Evolutionary conservation across 2,113 vertebrate genomes (phyloP), one percentile per base, ranked within the genome.

Genomic region (Poeciliopsis turrubarensis): DNA sequence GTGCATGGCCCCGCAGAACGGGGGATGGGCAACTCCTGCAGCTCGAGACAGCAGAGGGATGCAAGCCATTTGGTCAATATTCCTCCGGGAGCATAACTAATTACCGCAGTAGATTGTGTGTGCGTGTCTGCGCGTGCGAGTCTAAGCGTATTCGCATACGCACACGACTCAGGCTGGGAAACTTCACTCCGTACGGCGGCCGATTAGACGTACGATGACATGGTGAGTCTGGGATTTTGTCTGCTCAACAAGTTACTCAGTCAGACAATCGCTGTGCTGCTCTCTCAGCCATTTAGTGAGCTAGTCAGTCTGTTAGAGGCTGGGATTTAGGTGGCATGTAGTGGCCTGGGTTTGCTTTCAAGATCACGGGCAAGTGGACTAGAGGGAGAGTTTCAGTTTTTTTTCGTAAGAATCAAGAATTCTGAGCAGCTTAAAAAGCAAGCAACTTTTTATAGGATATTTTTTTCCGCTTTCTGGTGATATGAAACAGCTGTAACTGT

Each of bases 61-160:
- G 63, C 81, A 84, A 90, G 84, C 89, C 89, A 92, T 93, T 93
- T 92, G 89, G 88, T 90, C 89, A 91, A 88, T 90, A 90, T 92
- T 92, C 90, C 90, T 73, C 74, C 78, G 60, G 74, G 76, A 91
- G 86, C 87, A 88, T 84, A 92, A 85, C 90, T 89, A 86, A 91
- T 85, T 63, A 87, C 72, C 68, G 61, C 65, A 29, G 67, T 57
- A 22, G 69, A 41, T 41, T 61, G 60, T 65, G 51, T 29, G 68
- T 71, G 32, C 30, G 60, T 37, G 63, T 6, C 32, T 76, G 60
- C 65, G 51, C n/a, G 68, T 71, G 32, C 30, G 60, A 44, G 60
- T 70, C 10, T 26, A 47, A 27, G 44, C 68, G 71, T 75, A 60
- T 6, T 39, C 73, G 51, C 26, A 37, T 63, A 39, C 32, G 26